These are phyloP conservation scores for Halcyon leucocephala DNA, from an alignment of 2,797 vertebrate species.

Conservation along the genomic window DNA sequence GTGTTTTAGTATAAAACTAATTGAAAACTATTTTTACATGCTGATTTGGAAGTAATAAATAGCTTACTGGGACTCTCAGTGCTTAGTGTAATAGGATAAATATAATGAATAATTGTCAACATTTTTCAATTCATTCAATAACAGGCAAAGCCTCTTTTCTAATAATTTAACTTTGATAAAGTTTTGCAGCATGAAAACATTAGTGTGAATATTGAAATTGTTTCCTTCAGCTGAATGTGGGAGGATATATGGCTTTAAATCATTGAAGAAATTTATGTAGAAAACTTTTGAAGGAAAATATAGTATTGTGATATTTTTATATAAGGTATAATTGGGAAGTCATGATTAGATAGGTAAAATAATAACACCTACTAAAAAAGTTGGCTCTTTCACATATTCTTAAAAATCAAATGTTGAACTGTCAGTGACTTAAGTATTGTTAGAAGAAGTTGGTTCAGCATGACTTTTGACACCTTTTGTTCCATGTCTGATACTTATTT, in stretches of 20 bases:
- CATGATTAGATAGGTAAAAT: not conserved
- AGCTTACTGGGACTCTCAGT: not conserved
- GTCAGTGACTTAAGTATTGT: not conserved
- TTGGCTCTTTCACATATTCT: not conserved
- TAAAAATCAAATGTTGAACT: not conserved
- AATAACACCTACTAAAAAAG: not conserved
- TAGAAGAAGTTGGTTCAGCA: constrained; percentile 1
- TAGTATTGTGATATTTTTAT: not conserved
- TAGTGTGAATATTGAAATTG: not conserved
- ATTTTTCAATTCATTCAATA: not conserved
- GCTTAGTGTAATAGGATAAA: not conserved
- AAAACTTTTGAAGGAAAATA: not conserved
- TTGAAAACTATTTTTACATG: not conserved
- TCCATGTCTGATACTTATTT: not conserved
- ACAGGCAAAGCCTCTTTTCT: not conserved
- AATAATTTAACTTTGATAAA: not conserved
- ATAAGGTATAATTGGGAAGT: not conserved
- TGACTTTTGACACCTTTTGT: constrained; percentile 37
- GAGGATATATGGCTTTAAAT: not conserved
- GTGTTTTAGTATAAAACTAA: not conserved
- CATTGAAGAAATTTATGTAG: not conserved
- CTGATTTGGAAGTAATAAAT: not conserved
- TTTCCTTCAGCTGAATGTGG: not conserved
- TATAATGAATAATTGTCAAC: not conserved
- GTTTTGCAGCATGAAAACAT: not conserved